These are phyloP conservation scores for Erpetoichthys calabaricus DNA, from an alignment of 2,797 vertebrate genomes.

Conservation along the genomic window DNA sequence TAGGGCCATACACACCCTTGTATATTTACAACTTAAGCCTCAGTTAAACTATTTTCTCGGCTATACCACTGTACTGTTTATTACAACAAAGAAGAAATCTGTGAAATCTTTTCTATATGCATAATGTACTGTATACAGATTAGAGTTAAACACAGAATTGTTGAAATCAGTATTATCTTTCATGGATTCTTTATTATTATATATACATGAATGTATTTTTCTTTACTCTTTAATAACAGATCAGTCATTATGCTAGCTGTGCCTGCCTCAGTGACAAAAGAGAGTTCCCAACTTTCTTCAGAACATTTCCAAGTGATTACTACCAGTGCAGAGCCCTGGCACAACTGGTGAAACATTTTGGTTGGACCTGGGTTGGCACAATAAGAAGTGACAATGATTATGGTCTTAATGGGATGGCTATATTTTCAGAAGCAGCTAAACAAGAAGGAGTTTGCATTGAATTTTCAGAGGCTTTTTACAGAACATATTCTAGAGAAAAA, in stretches of 20 bases:
- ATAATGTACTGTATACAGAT: too few relatives aligned
- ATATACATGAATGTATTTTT: too few relatives aligned
- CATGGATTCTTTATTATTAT: too few relatives aligned
- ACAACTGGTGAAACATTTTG: slow-evolving; percentile 43
- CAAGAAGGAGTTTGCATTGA: slow-evolving; percentile 46
- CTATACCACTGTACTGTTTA: too few relatives aligned
- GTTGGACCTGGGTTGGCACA: slow-evolving; percentile 55
- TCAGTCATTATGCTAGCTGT: slow-evolving; percentile 64
- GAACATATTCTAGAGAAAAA: slow-evolving; percentile 33
- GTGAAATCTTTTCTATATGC: too few relatives aligned
- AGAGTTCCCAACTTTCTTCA: slow-evolving; percentile 57
- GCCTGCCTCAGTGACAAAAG: slow-evolving; percentile 48
- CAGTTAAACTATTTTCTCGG: too few relatives aligned
- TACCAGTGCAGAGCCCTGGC: slow-evolving; percentile 56
- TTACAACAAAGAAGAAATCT: too few relatives aligned
- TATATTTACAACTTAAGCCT: too few relatives aligned
- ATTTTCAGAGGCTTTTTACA: slow-evolving; percentile 44
- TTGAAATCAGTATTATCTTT: too few relatives aligned
- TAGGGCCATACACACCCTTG: too few relatives aligned
- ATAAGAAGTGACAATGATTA: slow-evolving; percentile 56
- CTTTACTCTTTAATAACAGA: too few relatives aligned
- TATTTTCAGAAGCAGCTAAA: slow-evolving; percentile 45
- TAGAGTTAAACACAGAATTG: too few relatives aligned
- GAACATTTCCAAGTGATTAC: slow-evolving; percentile 54
- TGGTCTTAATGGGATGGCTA: slow-evolving; percentile 40